phyloP scores from a whole-genome alignment of 2,888 invertebrate genomes.

The Lasius fuliginosus region DNA sequence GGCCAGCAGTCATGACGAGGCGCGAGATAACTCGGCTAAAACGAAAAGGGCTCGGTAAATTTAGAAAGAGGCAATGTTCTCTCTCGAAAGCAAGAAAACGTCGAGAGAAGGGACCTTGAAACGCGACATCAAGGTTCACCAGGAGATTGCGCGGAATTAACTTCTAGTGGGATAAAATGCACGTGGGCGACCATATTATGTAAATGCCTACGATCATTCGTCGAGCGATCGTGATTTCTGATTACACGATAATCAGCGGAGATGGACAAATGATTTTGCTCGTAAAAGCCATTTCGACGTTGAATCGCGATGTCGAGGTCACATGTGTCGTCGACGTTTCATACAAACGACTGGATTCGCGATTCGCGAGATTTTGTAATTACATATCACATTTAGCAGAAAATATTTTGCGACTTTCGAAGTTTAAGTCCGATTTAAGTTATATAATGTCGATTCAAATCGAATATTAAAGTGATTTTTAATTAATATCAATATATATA shows the following conservation, averaged over 20 bases:
- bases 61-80: constrained; percentile 60
- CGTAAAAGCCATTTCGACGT: constrained; percentile 24
- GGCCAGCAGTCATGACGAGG: constrained; percentile 57
- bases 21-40: constrained; percentile 35
- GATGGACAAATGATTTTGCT: constrained; percentile 17
- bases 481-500: neutral
- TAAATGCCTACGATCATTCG: constrained; percentile 30
- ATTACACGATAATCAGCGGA: constrained; percentile 58
- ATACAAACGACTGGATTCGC: neutral
- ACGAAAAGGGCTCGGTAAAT: constrained; percentile 55
- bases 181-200: constrained; percentile 68
- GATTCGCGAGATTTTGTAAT: neutral
- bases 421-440: neutral
- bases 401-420: neutral
- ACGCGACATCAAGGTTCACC: constrained; percentile 50
- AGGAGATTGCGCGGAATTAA: constrained; percentile 39
- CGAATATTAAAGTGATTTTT: neutral
- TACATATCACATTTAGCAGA: neutral
- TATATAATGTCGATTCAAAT: neutral
- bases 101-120: constrained; percentile 62
- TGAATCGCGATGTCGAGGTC: neutral
- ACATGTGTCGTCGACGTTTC: neutral
- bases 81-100: constrained; percentile 33
- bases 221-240: constrained; percentile 12
- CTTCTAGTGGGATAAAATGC: constrained; percentile 52